Base-by-base conservation (phyloP, 2,888 invertebrate species). In the Synergus gifuensis region DNA sequence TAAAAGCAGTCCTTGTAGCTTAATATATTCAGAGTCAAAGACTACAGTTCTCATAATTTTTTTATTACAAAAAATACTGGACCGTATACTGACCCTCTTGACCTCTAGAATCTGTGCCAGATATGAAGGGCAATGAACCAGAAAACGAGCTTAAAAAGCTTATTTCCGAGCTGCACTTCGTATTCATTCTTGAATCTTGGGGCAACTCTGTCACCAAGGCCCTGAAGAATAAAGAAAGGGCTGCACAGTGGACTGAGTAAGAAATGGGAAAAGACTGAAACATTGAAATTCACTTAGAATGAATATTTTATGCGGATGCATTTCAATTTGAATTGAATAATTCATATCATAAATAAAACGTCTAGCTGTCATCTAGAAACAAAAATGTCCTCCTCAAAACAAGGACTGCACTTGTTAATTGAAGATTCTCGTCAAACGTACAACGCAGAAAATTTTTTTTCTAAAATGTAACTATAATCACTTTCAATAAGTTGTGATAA, bases 291-390 rank as follows among this genome's bases (percentile, higher is more conserved):
- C 69, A 69, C 49, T 42, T 28, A 46, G 49, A 49, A 69, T 69
- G 69, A 69, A 69, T 69, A 69, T 69, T 69, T 69, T 49, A 69
- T 46, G 46, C 16, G 49, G 69, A 46, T 69, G 69, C 69, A 69
- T 69, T 69, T n/a, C 69, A 69, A 69, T 69, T 69, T 16, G 18
- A 69, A 69, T 46, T 69, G 69, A 69, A 69, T 69, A 69, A 69
- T 69, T 69, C 69, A 69, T 69, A 14, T 16, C 46, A 3, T 69
- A 49, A 69, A 49, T 69, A 69, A 36, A 69, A 14, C 69, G 8
- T 28, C 14, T 28, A 46, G 28, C 28, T 66, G 28, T 8, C 22
- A 36, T 5, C 16, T 14, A 18, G 9, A 69, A 49, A 69, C 69
- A 49, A 22, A 22, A 69, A 22, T 49, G 49, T 49, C 11, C 18